phyloP scores from a whole-genome alignment of 2,113 vertebrate genomes.

The Onychostoma macrolepis region DNA sequence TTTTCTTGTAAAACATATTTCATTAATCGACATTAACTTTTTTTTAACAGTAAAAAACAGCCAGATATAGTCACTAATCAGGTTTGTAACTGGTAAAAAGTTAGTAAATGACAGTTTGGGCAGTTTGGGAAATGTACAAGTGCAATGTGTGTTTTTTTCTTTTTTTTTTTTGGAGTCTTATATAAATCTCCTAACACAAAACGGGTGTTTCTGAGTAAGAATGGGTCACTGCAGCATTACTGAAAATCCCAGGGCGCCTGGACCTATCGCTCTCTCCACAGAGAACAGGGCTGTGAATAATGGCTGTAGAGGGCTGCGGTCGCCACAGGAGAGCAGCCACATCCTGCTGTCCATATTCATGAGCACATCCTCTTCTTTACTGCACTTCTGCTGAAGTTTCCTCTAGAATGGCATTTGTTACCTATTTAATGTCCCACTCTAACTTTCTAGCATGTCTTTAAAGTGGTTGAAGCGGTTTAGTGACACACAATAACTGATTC shows the following conservation, averaged over 20 bases:
- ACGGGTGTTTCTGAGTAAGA: not conserved
- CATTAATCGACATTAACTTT: too few relatives aligned
- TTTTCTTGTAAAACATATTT: not conserved
- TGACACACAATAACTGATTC: not conserved
- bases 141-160: not conserved
- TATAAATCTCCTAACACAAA: not conserved
- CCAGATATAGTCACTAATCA: not conserved
- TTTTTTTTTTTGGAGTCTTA: not conserved
- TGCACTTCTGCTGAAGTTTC: not conserved
- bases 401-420: not conserved
- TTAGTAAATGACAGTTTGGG: too few relatives aligned
- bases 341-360: constrained; percentile 18
- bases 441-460: not conserved
- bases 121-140: not conserved
- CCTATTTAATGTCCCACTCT: not conserved
- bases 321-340: not conserved
- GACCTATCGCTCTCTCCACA: constrained; percentile 8
- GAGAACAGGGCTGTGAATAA: constrained; percentile 16
- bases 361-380: constrained; percentile 13
- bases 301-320: not conserved
- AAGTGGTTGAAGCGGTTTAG: not conserved
- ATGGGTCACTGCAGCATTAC: constrained; percentile 31
- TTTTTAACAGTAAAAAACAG: not conserved
- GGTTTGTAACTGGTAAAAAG: not conserved
- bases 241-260: not conserved